Percentiles rank a stretch among this genome's conserved stretches.
phyloP scores from a whole-genome alignment of 2,888 invertebrate genomes.

The Nomada lathburiana region DNA sequence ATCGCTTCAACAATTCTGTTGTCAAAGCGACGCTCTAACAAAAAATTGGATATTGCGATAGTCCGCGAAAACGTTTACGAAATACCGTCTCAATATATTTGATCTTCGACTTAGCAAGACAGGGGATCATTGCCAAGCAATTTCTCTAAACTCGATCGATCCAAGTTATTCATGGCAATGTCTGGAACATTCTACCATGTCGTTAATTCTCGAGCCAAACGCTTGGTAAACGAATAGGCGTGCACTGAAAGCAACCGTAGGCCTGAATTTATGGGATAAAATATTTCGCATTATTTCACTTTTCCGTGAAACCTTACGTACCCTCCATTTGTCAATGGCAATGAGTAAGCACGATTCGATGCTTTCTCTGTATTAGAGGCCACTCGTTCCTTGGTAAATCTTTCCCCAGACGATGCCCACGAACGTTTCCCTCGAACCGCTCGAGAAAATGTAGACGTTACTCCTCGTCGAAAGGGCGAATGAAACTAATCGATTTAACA shows the following conservation, averaged over 20 bases:
- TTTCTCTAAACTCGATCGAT: not conserved
- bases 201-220: not conserved
- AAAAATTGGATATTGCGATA: not conserved
- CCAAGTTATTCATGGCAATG: not conserved
- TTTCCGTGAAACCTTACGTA: not conserved
- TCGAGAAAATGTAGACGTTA: slow-evolving; percentile 20
- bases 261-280: not conserved
- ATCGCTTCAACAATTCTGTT: no score
- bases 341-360: not conserved
- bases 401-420: not conserved
- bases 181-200: not conserved
- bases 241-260: not conserved
- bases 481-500: slow-evolving; percentile 23
- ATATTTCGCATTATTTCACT: slow-evolving; percentile 4
- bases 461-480: not conserved
- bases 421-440: not conserved
- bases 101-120: not conserved
- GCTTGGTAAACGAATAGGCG: not conserved
- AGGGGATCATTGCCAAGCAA: not conserved
- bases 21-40: no score
- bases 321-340: not conserved
- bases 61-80: no score
- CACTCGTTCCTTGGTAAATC: not conserved
- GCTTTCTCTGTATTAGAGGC: not conserved
- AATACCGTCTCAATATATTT: no score